Evolutionary conservation across 2,797 vertebrate genomes (phyloP), one percentile per base, ranked within the genome.

Genomic region (Gambusia yucatana): DNA sequence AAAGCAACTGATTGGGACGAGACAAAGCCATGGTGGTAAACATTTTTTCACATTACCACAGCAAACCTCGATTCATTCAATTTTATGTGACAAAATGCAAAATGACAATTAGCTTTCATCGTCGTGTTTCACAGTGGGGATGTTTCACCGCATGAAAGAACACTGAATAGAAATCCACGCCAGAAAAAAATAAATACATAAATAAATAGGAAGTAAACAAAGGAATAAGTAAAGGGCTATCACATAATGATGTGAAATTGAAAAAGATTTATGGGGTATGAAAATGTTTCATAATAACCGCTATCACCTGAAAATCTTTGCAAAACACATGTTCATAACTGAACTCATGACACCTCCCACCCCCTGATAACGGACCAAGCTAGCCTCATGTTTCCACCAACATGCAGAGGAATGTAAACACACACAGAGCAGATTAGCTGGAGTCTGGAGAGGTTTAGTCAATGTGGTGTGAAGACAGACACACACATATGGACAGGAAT

Each of bases 381-480:
- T 77, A 77, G 86, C 81, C 76, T 79, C 33, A 46, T 87, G 86
- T 89, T 91, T 69, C 84, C 87, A 89, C 55, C 84, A 88, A 82
- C 89, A 90, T 69, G 44, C 73, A 77, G 11, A 36, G 80, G 79
- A 88, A 86, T 83, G 82, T 91, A 91, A 92, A 92, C 86, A 92
- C 67, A 81, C 67, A 80, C 69, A 78, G 70, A 82, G 73, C 76
- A 0, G 84, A 90, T 91, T 73, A 85, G 74, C 75, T 76, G 72
- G 76, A 82, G 71, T 75, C 67, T 17, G 71, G 72, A 80, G 48
- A 75, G 75, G 41, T 76, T 72, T 61, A 50, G 73, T 59, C 44
- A 76, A 86, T 1, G 52, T 57, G 82, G 74, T 86, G 17, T 52
- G 71, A 82, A 39, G 72, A 28, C 59, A 59, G 72, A 33, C 76